A percentile compares a stretch with the other conserved stretches of the same genome.
phyloP scores from a whole-genome alignment of 2,797 vertebrate genomes.

The Helarctos malayanus region DNA sequence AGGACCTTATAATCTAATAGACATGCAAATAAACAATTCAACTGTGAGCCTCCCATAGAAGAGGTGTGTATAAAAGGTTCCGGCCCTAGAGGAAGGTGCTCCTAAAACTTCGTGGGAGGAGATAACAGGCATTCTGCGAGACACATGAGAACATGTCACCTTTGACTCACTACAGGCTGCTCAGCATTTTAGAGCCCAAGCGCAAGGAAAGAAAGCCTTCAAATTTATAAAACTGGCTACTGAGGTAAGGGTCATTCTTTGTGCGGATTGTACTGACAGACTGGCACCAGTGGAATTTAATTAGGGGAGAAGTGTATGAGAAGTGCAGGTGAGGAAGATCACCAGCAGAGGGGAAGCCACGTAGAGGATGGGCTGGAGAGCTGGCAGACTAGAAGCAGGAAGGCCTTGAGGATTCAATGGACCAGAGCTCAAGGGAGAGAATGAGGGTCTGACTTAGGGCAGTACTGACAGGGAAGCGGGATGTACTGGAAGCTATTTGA shows the following conservation, averaged over 20 bases:
- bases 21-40: constrained; percentile 40
- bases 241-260: background rate
- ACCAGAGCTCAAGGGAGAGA: background rate
- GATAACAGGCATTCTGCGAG: background rate
- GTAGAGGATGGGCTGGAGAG: background rate
- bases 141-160: background rate
- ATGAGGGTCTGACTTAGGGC: background rate
- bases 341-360: background rate
- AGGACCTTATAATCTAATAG: background rate
- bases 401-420: background rate
- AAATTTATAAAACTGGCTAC: background rate
- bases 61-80: background rate
- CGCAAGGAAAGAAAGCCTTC: background rate
- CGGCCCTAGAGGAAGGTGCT: background rate
- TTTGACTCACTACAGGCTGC: background rate
- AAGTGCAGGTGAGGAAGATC: background rate
- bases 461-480: background rate
- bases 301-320: background rate
- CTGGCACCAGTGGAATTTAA: background rate
- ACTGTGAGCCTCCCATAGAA: background rate
- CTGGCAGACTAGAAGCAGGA: background rate
- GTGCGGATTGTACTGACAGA: background rate
- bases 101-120: background rate
- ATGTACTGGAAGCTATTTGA: background rate
- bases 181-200: background rate